phyloP scores from a whole-genome alignment of 2,888 invertebrate genomes.

The Lypha dubia region DNA sequence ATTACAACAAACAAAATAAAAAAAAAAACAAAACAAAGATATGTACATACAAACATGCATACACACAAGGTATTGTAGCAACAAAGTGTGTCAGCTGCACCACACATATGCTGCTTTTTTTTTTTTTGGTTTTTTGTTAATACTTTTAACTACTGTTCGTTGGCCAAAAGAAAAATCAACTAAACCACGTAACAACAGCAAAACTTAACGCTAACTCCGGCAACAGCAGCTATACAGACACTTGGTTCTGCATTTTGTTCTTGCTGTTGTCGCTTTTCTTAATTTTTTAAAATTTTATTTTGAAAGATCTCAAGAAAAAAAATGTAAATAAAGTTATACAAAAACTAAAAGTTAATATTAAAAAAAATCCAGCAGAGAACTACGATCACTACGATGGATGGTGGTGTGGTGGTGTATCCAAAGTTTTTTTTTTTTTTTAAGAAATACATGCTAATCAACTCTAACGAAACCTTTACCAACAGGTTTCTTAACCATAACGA shows the following conservation, averaged over 20 bases:
- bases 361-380: background rate
- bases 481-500: conserved; percentile 49
- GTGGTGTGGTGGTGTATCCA: conserved; percentile 24
- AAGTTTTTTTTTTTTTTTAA: conserved; percentile 23
- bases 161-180: conserved; percentile 49
- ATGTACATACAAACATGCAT: background rate
- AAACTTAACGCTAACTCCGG: conserved; percentile 27
- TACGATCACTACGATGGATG: background rate
- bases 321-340: conserved; percentile 22
- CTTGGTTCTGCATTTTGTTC: conserved; percentile 10
- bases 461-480: conserved; percentile 50
- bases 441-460: conserved; percentile 46
- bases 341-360: conserved; percentile 27
- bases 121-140: conserved; percentile 4
- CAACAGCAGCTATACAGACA: conserved; percentile 21
- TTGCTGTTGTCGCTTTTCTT: conserved; percentile 11
- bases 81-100: conserved; percentile 69
- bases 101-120: conserved; percentile 54
- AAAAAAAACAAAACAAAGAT: conserved; percentile 1
- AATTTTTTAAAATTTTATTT: conserved; percentile 7
- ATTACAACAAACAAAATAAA: conserved; percentile 23
- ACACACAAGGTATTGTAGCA: conserved; percentile 21
- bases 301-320: conserved; percentile 5
- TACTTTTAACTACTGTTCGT: conserved; percentile 51
- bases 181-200: conserved; percentile 4